Percentiles rank a stretch among this genome's conserved stretches.
These are phyloP conservation scores for Cariama cristata DNA, from an alignment of 2,113 vertebrate species.

Conservation along the genomic window DNA sequence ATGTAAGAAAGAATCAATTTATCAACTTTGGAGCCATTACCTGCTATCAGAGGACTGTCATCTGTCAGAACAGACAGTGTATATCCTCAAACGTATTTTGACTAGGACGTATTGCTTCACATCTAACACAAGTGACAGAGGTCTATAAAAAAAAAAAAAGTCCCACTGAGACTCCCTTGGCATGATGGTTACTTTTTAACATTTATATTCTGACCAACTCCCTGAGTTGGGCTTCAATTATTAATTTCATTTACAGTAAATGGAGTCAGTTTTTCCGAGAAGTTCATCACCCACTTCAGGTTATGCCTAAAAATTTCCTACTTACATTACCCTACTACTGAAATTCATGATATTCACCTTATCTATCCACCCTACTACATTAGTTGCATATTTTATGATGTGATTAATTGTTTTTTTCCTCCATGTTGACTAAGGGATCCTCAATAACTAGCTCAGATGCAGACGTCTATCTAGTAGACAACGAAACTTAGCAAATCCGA, in stretches of 20 bases:
- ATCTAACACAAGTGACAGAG: neutral
- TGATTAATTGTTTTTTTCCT: neutral
- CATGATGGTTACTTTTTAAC: neutral
- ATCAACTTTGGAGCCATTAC: neutral
- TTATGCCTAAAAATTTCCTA: neutral
- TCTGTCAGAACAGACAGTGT: neutral
- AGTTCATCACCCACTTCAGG: neutral
- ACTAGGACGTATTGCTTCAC: neutral
- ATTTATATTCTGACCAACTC: neutral
- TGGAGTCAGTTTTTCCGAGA: neutral
- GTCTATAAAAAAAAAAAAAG: neutral
- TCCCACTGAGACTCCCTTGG: neutral
- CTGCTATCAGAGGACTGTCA: neutral
- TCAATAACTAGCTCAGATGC: neutral
- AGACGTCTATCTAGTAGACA: neutral
- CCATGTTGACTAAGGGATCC: neutral
- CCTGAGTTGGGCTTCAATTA: neutral
- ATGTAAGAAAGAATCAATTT: neutral
- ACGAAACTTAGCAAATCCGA: neutral
- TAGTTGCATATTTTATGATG: neutral
- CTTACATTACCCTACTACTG: fast-evolving
- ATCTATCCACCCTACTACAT: neutral
- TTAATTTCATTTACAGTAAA: neutral
- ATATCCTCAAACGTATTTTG: neutral
- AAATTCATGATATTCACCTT: neutral